phyloP scores from a whole-genome alignment of 2,888 invertebrate genomes.

The Urechis unicinctus region DNA sequence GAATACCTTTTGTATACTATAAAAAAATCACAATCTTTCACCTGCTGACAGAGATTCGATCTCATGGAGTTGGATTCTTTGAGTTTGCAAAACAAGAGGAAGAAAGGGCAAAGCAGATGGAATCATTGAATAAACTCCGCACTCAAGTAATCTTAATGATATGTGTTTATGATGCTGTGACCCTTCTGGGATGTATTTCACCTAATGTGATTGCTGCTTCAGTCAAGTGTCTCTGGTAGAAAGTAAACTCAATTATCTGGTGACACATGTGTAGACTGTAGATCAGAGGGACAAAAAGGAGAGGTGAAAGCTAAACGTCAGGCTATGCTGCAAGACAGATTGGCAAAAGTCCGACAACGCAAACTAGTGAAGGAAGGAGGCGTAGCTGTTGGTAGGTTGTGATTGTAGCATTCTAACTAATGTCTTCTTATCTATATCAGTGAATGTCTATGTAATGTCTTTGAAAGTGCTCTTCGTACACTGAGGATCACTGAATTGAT shows the following conservation, averaged over 20 bases:
- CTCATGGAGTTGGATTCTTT: slow-evolving; percentile 88
- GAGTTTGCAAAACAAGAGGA: slow-evolving; percentile 81
- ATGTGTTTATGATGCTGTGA: no score
- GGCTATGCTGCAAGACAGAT: slow-evolving; percentile 47
- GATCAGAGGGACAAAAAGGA: no score
- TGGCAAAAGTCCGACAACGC: slow-evolving; percentile 51
- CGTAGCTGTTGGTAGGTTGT: not conserved
- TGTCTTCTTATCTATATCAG: no score
- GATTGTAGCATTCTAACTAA: no score
- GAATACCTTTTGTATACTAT: no score
- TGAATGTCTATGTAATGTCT: no score
- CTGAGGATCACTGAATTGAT: no score
- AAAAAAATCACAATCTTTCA: no score
- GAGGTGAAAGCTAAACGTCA: slow-evolving; percentile 47
- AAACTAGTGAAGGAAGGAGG: slow-evolving; percentile 29
- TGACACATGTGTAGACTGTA: not conserved
- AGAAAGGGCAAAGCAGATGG: slow-evolving; percentile 73
- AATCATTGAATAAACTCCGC: slow-evolving; percentile 66
- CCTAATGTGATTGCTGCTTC: no score
- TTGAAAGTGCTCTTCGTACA: no score
- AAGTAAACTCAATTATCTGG: slow-evolving; percentile 1
- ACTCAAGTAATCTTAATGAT: slow-evolving; percentile 46
- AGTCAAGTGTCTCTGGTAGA: no score
- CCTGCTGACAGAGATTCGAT: slow-evolving; percentile 78
- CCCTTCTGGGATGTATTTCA: no score